A percentile compares a stretch with the other conserved stretches of the same genome.
Conservation (phyloP, 1,140 invertebrate genomes). For the Tetranychus urticae region DNA sequence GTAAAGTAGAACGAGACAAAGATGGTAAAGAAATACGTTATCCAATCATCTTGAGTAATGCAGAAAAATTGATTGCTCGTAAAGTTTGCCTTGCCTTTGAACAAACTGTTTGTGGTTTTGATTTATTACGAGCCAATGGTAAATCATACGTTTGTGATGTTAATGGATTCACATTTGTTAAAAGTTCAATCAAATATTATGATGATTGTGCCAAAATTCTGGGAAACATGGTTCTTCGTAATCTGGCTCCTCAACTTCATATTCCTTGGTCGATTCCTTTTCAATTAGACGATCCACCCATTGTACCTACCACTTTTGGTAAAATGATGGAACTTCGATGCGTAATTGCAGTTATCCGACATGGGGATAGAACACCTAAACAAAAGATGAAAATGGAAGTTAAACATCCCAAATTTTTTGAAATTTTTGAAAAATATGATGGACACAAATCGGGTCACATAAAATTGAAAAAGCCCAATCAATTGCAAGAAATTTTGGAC, state of each 20-base stretch:
- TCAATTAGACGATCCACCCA: slow-evolving; percentile 89
- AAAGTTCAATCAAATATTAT: slow-evolving; percentile 98
- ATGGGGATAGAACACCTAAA: slow-evolving; percentile 95
- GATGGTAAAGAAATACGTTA: slow-evolving; percentile 92
- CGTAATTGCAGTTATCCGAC: slow-evolving; percentile 91
- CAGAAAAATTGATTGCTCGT: slow-evolving; percentile 94
- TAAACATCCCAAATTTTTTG: slow-evolving; percentile 95
- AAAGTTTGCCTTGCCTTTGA: slow-evolving; percentile 44
- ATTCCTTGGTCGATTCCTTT: slow-evolving; percentile 92
- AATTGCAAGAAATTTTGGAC: slow-evolving; percentile 89
- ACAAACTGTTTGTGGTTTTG: slow-evolving; percentile 98
- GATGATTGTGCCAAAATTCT: slow-evolving; percentile 97
- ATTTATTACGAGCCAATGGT: slow-evolving; percentile 86
- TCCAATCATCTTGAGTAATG: slow-evolving; percentile 88
- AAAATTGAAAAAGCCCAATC: slow-evolving; percentile 89
- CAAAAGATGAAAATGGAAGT: slow-evolving; percentile 99
- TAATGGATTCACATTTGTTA: slow-evolving; percentile 99
- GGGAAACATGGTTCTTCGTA: slow-evolving; percentile 73
- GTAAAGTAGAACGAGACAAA: slow-evolving; percentile 92
- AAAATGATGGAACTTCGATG: slow-evolving; percentile 99
- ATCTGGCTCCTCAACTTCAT: slow-evolving; percentile 75
- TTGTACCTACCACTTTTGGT: slow-evolving; percentile 94
- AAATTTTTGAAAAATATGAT: slow-evolving; percentile 92
- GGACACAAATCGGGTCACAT: slow-evolving; percentile 79
- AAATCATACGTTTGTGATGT: slow-evolving; percentile 98